Percentiles rank a stretch among this genome's conserved stretches.
These are phyloP conservation scores for Drosophila trichaetosa DNA, from an alignment of 2,888 invertebrate species.

Conservation along the genomic window DNA sequence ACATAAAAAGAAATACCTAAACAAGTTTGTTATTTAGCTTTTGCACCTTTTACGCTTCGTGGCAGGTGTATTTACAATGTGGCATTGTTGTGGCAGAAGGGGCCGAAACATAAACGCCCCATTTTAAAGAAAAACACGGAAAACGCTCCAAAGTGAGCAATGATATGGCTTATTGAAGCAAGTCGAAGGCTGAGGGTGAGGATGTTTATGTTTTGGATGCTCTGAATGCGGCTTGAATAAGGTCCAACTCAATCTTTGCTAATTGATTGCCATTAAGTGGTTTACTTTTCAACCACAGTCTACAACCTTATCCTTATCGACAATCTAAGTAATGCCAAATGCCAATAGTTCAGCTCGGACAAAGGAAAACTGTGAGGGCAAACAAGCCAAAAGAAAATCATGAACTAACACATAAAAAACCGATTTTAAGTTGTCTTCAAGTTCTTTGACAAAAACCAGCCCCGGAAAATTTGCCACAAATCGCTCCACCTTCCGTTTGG, in stretches of 20 bases:
- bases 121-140: conserved; percentile 27
- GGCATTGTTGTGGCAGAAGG: conserved; percentile 44
- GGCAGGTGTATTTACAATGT: conserved; percentile 57
- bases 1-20: conserved; percentile 61
- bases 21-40: conserved; percentile 80
- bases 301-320: conserved; percentile 30
- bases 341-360: conserved; percentile 55
- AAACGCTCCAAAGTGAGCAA: conserved; percentile 30
- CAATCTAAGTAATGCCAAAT: conserved; percentile 46
- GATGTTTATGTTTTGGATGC: conserved; percentile 35
- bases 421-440: conserved; percentile 48
- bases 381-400: conserved; percentile 46
- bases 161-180: conserved; percentile 38
- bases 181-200: neutral
- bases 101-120: conserved; percentile 34
- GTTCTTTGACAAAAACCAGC: conserved; percentile 42
- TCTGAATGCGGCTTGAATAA: conserved; percentile 27
- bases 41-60: conserved; percentile 65
- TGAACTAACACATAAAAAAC: conserved; percentile 44
- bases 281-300: conserved; percentile 36
- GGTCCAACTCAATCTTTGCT: conserved; percentile 61
- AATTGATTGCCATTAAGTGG: conserved; percentile 78
- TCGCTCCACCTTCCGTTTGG: conserved; percentile 53
- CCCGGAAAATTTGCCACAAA: conserved; percentile 57
- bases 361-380: conserved; percentile 32